Evolutionary conservation across 2,888 invertebrate genomes (phyloP).

Genomic region (Leuctra nigra): DNA sequence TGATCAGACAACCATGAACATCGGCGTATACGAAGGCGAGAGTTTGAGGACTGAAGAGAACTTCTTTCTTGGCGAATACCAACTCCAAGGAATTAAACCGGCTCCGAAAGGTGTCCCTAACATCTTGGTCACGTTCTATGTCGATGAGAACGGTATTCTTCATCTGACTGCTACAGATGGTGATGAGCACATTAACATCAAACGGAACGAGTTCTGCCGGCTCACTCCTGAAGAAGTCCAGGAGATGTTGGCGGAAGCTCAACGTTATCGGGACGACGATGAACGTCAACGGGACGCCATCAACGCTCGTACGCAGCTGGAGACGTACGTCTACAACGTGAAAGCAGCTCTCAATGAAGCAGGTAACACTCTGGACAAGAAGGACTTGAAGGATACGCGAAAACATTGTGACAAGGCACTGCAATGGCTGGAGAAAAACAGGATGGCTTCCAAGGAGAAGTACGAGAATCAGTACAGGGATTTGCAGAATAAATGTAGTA

Average conservation of each 20-base stretch:
- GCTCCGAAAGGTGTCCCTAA: conserved; percentile 85
- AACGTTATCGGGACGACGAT: conserved; percentile 58
- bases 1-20: conserved; percentile 93
- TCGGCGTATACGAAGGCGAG: conserved; percentile 90
- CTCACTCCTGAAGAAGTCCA: conserved; percentile 90
- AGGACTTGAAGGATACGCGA: conserved; percentile 45
- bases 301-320: conserved; percentile 42
- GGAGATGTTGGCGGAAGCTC: conserved; percentile 69
- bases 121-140: conserved; percentile 77
- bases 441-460: conserved; percentile 56
- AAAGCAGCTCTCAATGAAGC: conserved; percentile 38
- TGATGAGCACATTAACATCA: conserved; percentile 84
- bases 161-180: conserved; percentile 61
- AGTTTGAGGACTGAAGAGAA: conserved; percentile 94
- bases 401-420: conserved; percentile 47
- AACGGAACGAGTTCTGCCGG: conserved; percentile 88
- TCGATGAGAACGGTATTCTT: conserved; percentile 84
- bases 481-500: conserved; percentile 48
- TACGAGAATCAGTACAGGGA: conserved; percentile 55
- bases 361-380: conserved; percentile 36
- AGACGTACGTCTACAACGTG: conserved; percentile 37
- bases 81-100: conserved; percentile 92
- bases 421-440: conserved; percentile 64
- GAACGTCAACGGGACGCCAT: conserved; percentile 38
- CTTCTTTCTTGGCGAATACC: conserved; percentile 93